Evolutionary conservation across 2,888 invertebrate species (phyloP).

Genomic region (Dryocosmus kuriphilus): DNA sequence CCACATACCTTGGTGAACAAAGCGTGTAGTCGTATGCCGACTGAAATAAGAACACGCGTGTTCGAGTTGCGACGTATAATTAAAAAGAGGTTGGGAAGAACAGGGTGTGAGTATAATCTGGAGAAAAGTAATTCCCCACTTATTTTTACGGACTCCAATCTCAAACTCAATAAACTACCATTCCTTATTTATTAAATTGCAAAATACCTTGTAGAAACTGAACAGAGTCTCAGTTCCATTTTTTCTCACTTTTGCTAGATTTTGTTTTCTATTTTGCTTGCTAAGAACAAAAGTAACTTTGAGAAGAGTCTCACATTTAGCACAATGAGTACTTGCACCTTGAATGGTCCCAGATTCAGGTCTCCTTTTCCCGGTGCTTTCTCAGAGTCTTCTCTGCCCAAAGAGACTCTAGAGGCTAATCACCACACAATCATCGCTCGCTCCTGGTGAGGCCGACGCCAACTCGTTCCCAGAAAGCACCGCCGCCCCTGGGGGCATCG

Average conservation of each 20-base stretch:
- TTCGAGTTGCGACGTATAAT: constrained; percentile 50
- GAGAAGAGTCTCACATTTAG: not conserved
- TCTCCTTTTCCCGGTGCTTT: constrained; percentile 14
- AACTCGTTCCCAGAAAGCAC: constrained; percentile 69
- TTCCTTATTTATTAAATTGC: not conserved
- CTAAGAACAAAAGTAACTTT: not conserved
- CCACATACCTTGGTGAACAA: constrained; percentile 68
- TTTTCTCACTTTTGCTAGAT: no score
- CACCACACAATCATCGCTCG: constrained; percentile 74
- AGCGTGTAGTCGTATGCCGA: constrained; percentile 54
- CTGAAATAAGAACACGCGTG: constrained; percentile 53
- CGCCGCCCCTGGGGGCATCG: constrained; percentile 64
- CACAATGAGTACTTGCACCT: constrained; percentile 9
- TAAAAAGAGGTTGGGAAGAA: constrained; percentile 52
- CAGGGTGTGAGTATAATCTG: constrained; percentile 42
- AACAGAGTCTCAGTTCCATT: not conserved
- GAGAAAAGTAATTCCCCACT: constrained; percentile 32
- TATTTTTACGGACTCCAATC: constrained; percentile 23
- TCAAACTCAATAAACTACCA: not conserved
- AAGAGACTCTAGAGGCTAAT: constrained; percentile 71
- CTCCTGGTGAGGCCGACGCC: constrained; percentile 68
- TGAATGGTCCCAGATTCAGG: constrained; percentile 6
- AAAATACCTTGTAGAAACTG: not conserved
- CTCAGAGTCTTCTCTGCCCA: constrained; percentile 48
- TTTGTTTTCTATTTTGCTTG: not conserved